Conservation (phyloP, 2,797 vertebrate genomes). For the Xenentodon cancila region DNA sequence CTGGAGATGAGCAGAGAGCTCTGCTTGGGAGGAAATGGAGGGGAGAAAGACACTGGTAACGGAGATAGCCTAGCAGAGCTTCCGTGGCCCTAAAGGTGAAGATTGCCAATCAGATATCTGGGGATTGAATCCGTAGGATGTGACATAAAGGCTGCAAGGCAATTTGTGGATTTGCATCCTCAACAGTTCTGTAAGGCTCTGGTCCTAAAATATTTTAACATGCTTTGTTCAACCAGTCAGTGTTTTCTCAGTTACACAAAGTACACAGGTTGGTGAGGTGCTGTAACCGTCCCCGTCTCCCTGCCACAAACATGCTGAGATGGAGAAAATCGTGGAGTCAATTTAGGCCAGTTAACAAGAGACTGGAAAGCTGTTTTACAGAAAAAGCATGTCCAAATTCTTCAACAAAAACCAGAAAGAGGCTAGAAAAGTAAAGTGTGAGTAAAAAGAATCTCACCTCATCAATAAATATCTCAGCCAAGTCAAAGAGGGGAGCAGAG, state of each 20-base stretch:
- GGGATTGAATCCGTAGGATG: constrained; percentile 46
- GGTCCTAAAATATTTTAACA: constrained; percentile 27
- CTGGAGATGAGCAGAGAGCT: constrained; percentile 68
- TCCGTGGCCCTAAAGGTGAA: constrained; percentile 59
- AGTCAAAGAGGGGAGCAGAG: constrained; percentile 56
- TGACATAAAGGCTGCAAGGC: constrained; percentile 30
- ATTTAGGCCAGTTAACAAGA: constrained; percentile 45
- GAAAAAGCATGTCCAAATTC: constrained; percentile 20
- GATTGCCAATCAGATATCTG: constrained; percentile 61
- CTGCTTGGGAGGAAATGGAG: constrained; percentile 59
- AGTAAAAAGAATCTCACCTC: constrained; percentile 49
- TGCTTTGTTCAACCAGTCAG: constrained; percentile 16
- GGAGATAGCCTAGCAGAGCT: constrained; percentile 57
- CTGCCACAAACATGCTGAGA: constrained; percentile 50
- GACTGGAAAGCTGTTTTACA: constrained; percentile 21
- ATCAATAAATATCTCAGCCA: constrained; percentile 60
- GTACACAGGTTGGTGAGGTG: constrained; percentile 19
- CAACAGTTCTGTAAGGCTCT: constrained; percentile 20
- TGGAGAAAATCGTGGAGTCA: constrained; percentile 30
- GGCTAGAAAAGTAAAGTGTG: constrained; percentile 35
- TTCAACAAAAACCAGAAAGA: constrained; percentile 49
- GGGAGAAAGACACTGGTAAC: constrained; percentile 52
- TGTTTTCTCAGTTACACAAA: no score
- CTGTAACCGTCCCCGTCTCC: constrained; percentile 6
- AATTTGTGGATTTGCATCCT: constrained; percentile 17